Percentiles rank a stretch among this genome's conserved stretches.
Conservation (phyloP, 2,888 invertebrate genomes). For the Exephanes ischioxanthus region DNA sequence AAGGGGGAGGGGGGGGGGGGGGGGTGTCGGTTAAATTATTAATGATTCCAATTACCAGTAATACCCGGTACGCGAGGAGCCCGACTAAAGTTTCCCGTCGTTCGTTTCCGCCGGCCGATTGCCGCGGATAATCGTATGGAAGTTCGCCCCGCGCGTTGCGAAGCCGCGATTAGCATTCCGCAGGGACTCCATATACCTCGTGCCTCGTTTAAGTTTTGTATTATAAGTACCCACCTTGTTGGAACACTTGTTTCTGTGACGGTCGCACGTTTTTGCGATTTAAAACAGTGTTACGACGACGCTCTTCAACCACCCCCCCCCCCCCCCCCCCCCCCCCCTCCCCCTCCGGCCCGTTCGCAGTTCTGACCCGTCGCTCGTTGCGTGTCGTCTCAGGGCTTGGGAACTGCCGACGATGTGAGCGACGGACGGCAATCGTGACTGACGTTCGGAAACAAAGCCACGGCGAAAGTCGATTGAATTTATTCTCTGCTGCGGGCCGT, state of each 20-base stretch:
- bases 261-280: background rate
- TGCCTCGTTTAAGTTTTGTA: background rate
- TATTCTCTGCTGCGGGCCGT: background rate
- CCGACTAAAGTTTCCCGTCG: conserved; percentile 40
- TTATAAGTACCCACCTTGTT: background rate
- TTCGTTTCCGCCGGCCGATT: conserved; percentile 44
- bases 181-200: conserved; percentile 15
- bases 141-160: conserved; percentile 1
- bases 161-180: conserved; percentile 35
- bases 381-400: conserved; percentile 10
- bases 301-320: too few relatives aligned
- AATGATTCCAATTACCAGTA: conserved; percentile 27
- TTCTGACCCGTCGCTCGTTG: background rate
- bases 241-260: background rate
- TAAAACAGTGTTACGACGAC: background rate
- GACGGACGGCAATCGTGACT: conserved; percentile 37
- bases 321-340: too few relatives aligned
- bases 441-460: conserved; percentile 24
- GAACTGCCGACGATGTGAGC: conserved; percentile 6
- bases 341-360: background rate
- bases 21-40: conserved; percentile 4
- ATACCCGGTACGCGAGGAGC: conserved; percentile 18
- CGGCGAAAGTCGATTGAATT: conserved; percentile 25
- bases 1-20: background rate
- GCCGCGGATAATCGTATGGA: conserved; percentile 39